A percentile compares a stretch with the other conserved stretches of the same genome.
Conservation (phyloP, 2,888 invertebrate species). For the Elmis aenea region DNA sequence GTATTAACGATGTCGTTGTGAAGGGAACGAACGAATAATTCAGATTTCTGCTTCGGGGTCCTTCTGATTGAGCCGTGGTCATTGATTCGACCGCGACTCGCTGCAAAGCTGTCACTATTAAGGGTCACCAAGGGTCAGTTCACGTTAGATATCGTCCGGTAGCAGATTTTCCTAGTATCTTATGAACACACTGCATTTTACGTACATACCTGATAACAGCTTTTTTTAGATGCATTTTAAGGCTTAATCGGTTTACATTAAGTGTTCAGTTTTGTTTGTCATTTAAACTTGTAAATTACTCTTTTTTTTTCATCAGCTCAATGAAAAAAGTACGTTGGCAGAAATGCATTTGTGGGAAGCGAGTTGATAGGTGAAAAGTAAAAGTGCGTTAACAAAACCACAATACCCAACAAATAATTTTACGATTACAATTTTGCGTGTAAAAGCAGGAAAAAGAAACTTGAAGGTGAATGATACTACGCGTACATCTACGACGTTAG, state of each 20-base stretch:
- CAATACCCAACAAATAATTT: constrained; percentile 19
- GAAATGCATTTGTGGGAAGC: too few species aligned
- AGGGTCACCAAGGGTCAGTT: constrained; percentile 12
- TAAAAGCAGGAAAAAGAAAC: constrained; percentile 16
- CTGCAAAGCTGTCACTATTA: constrained; percentile 7
- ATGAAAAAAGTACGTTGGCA: too few species aligned
- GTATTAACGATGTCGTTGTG: constrained; percentile 14
- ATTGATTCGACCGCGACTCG: constrained; percentile 13
- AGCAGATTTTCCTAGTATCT: too few species aligned
- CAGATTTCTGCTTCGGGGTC: constrained; percentile 11
- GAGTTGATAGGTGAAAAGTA: too few species aligned
- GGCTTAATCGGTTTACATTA: too few species aligned
- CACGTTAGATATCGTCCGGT: too few species aligned
- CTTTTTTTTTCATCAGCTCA: too few species aligned
- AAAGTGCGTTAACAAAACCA: constrained; percentile 14
- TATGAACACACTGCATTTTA: too few species aligned
- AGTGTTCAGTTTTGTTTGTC: too few species aligned
- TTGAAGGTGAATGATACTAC: constrained; percentile 18
- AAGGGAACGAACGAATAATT: constrained; percentile 16
- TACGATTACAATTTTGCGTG: constrained; percentile 21
- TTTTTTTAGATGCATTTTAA: too few species aligned
- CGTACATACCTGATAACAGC: too few species aligned
- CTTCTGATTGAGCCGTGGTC: constrained; percentile 14
- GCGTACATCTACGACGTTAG: constrained; percentile 18
- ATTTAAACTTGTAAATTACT: too few species aligned